phyloP scores from a whole-genome alignment of 2,797 vertebrate genomes.

The Clarias fuscus region DNA sequence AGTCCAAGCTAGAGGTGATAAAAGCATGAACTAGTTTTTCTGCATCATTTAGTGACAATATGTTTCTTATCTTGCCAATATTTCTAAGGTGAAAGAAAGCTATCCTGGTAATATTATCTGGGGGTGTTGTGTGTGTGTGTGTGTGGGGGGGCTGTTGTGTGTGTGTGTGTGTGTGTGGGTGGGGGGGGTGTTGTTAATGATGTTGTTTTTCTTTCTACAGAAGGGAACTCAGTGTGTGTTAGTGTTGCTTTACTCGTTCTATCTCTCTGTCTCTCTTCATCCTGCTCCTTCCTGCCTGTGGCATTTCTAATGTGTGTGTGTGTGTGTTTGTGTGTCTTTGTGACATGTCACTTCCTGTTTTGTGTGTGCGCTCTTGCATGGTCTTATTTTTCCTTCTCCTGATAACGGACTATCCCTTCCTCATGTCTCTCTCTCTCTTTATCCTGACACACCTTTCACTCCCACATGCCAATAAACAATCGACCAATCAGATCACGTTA shows the following conservation, averaged over 20 bases:
- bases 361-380: conserved; percentile 33
- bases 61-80: no score
- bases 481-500: conserved; percentile 78
- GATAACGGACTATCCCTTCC: conserved; percentile 42
- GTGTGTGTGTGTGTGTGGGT: no score
- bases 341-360: neutral
- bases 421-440: conserved; percentile 60
- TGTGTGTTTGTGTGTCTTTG: conserved; percentile 1
- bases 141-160: no score
- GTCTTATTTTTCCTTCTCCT: conserved; percentile 27
- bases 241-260: neutral
- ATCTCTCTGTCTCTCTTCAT: neutral
- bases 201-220: conserved; percentile 29
- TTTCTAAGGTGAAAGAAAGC: no score
- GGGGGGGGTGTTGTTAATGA: neutral
- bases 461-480: conserved; percentile 69
- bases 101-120: no score
- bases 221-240: neutral
- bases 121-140: neutral
- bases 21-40: no score
- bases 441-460: conserved; percentile 82
- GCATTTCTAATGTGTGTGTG: neutral
- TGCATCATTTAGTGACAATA: no score
- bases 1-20: no score
- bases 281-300: neutral